These are phyloP conservation scores for Cephalopholis sonnerati DNA, from an alignment of 2,113 vertebrate species.

Conservation along the genomic window DNA sequence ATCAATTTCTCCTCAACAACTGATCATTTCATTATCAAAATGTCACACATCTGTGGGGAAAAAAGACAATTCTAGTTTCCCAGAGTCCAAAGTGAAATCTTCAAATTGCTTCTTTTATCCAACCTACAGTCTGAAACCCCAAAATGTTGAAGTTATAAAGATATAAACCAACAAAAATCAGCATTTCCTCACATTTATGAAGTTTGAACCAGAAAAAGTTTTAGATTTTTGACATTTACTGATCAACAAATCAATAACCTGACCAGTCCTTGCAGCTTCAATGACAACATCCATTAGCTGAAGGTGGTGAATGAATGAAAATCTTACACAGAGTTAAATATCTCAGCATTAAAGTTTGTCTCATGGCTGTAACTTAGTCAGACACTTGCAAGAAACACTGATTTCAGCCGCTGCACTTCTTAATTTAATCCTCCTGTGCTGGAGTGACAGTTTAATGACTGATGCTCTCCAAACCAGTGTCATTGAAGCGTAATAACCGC, in stretches of 20 bases:
- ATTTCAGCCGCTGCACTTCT: not conserved
- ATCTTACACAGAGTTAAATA: not conserved
- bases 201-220: not conserved
- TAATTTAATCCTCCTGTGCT: not conserved
- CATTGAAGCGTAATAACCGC: conserved; percentile 9
- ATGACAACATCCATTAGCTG: not conserved
- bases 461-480: not conserved
- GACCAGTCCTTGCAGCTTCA: not conserved
- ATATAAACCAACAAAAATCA: not conserved
- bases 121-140: no score
- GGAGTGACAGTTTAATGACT: conserved; percentile 40
- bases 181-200: no score
- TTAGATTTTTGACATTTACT: not conserved
- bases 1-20: no score
- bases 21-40: no score
- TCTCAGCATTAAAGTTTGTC: not conserved
- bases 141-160: not conserved
- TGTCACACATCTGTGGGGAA: no score
- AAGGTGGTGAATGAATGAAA: conserved; percentile 7
- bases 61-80: not conserved
- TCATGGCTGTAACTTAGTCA: no score
- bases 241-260: not conserved
- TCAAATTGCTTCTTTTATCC: no score
- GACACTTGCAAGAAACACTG: not conserved
- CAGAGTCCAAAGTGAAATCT: not conserved